Evolutionary conservation across 1,140 invertebrate species (phyloP), one percentile per base, ranked within the genome.

Genomic region (Drosophila truncata): DNA sequence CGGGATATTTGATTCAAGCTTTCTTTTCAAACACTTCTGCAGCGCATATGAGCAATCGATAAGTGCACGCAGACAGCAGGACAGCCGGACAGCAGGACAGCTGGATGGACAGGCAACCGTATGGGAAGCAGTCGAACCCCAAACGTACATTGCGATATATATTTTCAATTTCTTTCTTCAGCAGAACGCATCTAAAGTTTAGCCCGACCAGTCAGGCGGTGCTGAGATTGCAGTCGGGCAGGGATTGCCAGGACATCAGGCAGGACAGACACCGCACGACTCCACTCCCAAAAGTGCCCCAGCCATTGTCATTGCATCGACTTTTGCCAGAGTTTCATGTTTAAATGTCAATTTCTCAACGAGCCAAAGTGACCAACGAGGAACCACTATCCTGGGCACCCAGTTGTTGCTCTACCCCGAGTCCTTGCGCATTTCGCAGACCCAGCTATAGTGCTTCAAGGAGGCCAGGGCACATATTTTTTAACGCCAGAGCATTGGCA

Each of bases 331-430:
- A 90, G 88, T 90, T 85, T 85, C 86, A 85, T 90, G 85, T 90
- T 90, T 90, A 90, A 90, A 85, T 90, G 85, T 90, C 85, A 90
- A 90, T 90, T 90, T 90, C 71, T 90, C 85, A 82, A 82, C 67
- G 69, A 85, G 81, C 73, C 77, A 90, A 88, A 88, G 78, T 90
- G 84, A 90, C 78, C 86, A 90, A 72, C 49, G 57, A 60, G 52
- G 61, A 54, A 31, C 61, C 64, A 42, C 66, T 73, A 66, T 72
- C 50, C 72, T n/a, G 59, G 39, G n/a, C 58, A 63, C 46, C 33
- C 27, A 44, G 29, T 50, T 70, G 63, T 55, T 64, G 77, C 47
- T 4, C 18, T 62, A 29, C 47, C n/a, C 27, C 47, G 16, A 29
- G 62, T 78, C 64, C 62, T 75, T 79, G 75, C 64, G 58, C 81